phyloP scores from a whole-genome alignment of 1,140 invertebrate genomes.

The Zaprionus ornatus region DNA sequence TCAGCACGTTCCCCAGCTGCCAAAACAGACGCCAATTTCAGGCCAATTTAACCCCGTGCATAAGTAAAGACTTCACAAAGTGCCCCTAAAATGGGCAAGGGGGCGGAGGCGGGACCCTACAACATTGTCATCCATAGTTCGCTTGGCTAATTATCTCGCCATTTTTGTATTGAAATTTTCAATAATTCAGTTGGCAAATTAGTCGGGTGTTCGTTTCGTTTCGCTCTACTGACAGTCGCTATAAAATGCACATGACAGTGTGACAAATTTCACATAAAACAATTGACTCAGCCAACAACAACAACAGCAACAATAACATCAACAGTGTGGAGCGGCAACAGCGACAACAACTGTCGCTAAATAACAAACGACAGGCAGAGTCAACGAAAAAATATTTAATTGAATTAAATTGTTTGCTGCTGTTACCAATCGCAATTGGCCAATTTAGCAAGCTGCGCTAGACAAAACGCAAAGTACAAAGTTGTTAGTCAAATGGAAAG shows the following conservation, averaged over 20 bases:
- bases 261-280: constrained; percentile 82
- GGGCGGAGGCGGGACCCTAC: neutral
- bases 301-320: constrained; percentile 36
- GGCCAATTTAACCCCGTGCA: constrained; percentile 32
- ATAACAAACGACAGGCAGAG: constrained; percentile 78
- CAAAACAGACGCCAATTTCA: constrained; percentile 36
- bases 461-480: constrained; percentile 66
- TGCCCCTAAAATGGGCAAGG: neutral
- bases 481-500: constrained; percentile 77
- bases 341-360: constrained; percentile 72
- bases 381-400: constrained; percentile 81
- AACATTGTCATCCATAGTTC: neutral
- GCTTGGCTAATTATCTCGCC: constrained; percentile 71
- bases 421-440: constrained; percentile 82
- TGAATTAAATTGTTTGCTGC: constrained; percentile 83
- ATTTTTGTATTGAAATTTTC: constrained; percentile 71
- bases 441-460: constrained; percentile 66
- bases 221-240: constrained; percentile 17
- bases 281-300: constrained; percentile 50
- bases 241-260: constrained; percentile 75
- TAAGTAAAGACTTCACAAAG: constrained; percentile 46
- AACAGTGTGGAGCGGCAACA: neutral
- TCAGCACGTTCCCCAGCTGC: neutral
- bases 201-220: constrained; percentile 12
- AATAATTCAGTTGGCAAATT: constrained; percentile 73